Evolutionary conservation across 1,140 invertebrate species (phyloP).

Genomic region (Lysiphlebus fabarum): DNA sequence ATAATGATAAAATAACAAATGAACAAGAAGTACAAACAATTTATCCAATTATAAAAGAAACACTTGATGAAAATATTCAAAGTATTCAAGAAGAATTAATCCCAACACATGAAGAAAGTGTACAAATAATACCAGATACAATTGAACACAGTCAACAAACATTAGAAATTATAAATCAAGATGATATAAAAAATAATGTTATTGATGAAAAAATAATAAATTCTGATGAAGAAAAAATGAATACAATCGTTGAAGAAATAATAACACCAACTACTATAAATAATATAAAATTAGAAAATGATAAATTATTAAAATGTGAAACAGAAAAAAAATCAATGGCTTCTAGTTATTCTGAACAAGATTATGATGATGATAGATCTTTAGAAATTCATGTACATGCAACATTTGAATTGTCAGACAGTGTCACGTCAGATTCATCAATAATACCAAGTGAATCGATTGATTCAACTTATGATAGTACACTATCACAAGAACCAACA

Average conservation of each 20-base stretch:
- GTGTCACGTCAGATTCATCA: constrained; percentile 35
- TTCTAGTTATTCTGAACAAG: constrained; percentile 29
- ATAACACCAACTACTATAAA: constrained; percentile 11
- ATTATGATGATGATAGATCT: constrained; percentile 35
- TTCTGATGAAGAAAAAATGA: constrained; percentile 16
- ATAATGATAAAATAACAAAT: constrained; percentile 17
- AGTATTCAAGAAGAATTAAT: constrained; percentile 39
- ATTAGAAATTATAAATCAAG: constrained; percentile 12
- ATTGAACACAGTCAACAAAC: constrained; percentile 35
- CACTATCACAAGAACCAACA: constrained; percentile 31
- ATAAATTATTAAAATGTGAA: not conserved
- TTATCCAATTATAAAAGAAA: constrained; percentile 23
- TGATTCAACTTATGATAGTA: constrained; percentile 32
- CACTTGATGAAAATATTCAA: constrained; percentile 36
- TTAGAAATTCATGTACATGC: constrained; percentile 48
- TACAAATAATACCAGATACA: constrained; percentile 36
- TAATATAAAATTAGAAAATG: constrained; percentile 1
- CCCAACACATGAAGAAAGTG: constrained; percentile 31
- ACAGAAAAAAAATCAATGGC: not conserved
- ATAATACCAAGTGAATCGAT: constrained; percentile 23
- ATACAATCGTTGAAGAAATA: constrained; percentile 7
- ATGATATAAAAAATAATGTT: constrained; percentile 2
- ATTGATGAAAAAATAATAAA: not conserved
- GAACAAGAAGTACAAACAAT: constrained; percentile 41
- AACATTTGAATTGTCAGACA: constrained; percentile 43